Evolutionary conservation across 2,113 vertebrate species (phyloP), one percentile per base, ranked within the genome.

Genomic region (Amphiprion percula): DNA sequence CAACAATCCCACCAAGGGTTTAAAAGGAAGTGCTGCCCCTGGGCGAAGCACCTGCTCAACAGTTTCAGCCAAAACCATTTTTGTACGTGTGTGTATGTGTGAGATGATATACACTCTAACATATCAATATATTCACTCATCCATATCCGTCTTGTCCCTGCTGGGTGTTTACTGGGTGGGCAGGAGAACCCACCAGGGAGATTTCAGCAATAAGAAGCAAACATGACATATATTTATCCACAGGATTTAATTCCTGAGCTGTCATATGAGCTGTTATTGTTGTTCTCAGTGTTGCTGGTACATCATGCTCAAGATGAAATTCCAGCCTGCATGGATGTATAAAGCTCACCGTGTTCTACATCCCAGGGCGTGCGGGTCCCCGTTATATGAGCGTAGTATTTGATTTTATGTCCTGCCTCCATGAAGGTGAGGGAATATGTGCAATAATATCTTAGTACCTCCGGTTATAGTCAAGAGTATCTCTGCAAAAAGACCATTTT

Each of bases 371-470:
- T 74, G 26, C 79, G 21, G 78, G 39, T 55, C 33, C 15, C 19
- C 2, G 58, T 80, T 78, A 82, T 86, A 70, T 23, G 55, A 82
- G 58, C n/a, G 39, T 68, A 72, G 80, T 87, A 87, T 88, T 67
- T 50, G 53, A 74, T 89, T 79, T 81, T 91, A 79, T 84, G 68
- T 80, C 70, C 2, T 68, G 58, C 55, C 21, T 56, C 23, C 10
- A 44, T 80, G 70, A 78, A 61, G 79, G 41, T 54, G 65, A 90
- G 74, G 75, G 62, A 83, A 54, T 85, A 60, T 77, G 68, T 75
- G 74, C 56, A 85, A 86, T 90, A 86, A 68, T 24, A 24, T 81
- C 71, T 83, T 67, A 62, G 24, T 46, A 81, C 88, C 85, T 83
- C 50, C n/a, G 83, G 83, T 80, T 49, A 47, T 39, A 65, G 60